Base-by-base conservation (phyloP, 30 jellyfish, hydroid and myxozoan species). In the Aurelia sp. region DNA sequence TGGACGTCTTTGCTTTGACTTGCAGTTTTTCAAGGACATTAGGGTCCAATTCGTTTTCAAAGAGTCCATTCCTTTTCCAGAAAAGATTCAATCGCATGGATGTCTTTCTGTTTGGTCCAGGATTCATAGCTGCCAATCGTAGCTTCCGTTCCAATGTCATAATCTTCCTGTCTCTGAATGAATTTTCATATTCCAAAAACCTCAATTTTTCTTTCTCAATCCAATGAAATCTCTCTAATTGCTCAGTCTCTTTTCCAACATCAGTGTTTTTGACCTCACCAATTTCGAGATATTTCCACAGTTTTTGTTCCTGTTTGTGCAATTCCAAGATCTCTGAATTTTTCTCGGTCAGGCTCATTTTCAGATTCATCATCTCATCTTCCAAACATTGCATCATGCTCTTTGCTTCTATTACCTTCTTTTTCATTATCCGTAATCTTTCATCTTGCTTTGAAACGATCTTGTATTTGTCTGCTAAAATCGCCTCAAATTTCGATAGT, bases 131-230 rank as follows among this genome's bases (percentile, higher is more conserved):
- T 12, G 61, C 62, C 80, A 35, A 37, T 21, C 62, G 41, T 13
- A 69, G 62, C 20, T 41, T 37, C 15, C 62, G 41, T 17, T 69
- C 80, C 53, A 69, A 35, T 30, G 21, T 30, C 23, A 30, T 16
- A 5, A 69, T 37, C 80, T 33, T 41, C 31, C 80, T 69, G 31
- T 69, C 80, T 33, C 20, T 69, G 11, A 69, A 47, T 13, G 62
- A 8, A 33, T 69, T 69, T 41, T 69, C 80, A 41, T 27, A 69
- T 11, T 69, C 62, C 27, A 69, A 23, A 12, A 69, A 47, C 31
- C 62, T 16, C 80, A 69, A 33, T 41, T 33, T 69, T 41, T 69
- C 80, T 41, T 47, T 69, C 62, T 69, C 62, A 16, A 30, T 33
- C 80, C 37, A 30, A 37, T 31, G 12, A 19, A 30, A 47, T 21